phyloP scores from a whole-genome alignment of 2,888 invertebrate species.

The Adela reaumurella region DNA sequence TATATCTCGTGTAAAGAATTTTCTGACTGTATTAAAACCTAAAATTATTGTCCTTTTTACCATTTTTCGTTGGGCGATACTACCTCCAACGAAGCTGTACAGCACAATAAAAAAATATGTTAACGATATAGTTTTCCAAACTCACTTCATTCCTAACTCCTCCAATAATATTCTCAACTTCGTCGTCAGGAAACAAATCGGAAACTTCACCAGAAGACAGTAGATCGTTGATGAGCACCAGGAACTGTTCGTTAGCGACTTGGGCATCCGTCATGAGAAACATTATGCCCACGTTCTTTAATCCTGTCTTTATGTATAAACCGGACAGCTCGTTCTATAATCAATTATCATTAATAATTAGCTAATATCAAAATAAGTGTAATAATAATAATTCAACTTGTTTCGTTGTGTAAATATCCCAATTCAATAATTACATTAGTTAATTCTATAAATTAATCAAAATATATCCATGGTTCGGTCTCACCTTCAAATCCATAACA shows the following conservation, averaged over 20 bases:
- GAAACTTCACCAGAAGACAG: slow-evolving; percentile 92
- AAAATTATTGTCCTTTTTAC: too few relatives aligned
- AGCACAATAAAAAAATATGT: not conserved
- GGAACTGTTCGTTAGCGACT: slow-evolving; percentile 84
- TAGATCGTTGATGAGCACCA: slow-evolving; percentile 90
- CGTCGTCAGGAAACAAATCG: slow-evolving; percentile 87
- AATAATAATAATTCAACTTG: too few relatives aligned
- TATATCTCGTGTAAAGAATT: too few relatives aligned
- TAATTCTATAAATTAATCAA: too few relatives aligned
- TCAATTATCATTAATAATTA: too few relatives aligned
- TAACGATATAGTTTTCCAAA: slow-evolving; percentile 1
- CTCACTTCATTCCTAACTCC: slow-evolving; percentile 74
- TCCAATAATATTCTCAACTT: slow-evolving; percentile 80
- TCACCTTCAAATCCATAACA: slow-evolving; percentile 72
- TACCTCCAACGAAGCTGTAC: not conserved
- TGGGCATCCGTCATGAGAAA: slow-evolving; percentile 95
- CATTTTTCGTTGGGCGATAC: too few relatives aligned
- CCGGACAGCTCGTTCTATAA: too few relatives aligned
- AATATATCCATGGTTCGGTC: too few relatives aligned
- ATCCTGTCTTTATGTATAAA: slow-evolving; percentile 86
- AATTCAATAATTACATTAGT: too few relatives aligned
- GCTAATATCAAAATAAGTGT: too few relatives aligned
- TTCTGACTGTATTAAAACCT: too few relatives aligned
- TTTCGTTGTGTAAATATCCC: too few relatives aligned
- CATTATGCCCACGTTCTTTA: slow-evolving; percentile 80